Conservation (phyloP, 37 sponge, comb jelly and placozoan species). For the Cliona cf. orientalis region DNA sequence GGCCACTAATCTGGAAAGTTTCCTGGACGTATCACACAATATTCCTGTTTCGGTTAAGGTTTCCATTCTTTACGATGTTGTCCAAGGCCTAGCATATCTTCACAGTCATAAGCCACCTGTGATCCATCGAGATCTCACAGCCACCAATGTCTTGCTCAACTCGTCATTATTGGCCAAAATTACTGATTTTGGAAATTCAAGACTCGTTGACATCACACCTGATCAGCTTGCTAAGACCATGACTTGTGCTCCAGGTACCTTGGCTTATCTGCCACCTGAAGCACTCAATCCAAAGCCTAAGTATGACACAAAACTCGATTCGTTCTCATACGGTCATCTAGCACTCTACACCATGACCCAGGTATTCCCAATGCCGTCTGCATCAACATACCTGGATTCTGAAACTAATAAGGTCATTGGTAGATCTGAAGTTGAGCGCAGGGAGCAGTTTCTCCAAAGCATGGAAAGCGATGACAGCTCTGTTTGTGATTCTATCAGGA, state of each 20-base stretch:
- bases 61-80: conserved; percentile 34
- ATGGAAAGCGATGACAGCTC: no score
- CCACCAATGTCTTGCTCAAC: conserved; percentile 30
- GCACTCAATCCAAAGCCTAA: not conserved
- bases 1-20: not conserved
- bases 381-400: not conserved
- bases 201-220: not conserved
- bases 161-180: conserved; percentile 25
- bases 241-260: conserved; percentile 6
- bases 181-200: conserved; percentile 13
- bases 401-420: not conserved
- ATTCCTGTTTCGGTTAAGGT: conserved; percentile 7
- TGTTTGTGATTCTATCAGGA: no score
- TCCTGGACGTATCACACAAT: not conserved
- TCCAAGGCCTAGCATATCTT: conserved; percentile 26
- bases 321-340: conserved; percentile 16
- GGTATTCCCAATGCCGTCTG: not conserved
- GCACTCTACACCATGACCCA: not conserved
- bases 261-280: conserved; percentile 26
- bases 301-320: conserved; percentile 16
- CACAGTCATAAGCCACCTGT: conserved; percentile 12
- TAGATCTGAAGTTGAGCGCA: not conserved
- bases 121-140: conserved; percentile 31
- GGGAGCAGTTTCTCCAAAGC: not conserved
- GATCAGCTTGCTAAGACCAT: not conserved